Evolutionary conservation across 2,888 invertebrate species (phyloP).

Genomic region (Nesidiocoris tenuis): DNA sequence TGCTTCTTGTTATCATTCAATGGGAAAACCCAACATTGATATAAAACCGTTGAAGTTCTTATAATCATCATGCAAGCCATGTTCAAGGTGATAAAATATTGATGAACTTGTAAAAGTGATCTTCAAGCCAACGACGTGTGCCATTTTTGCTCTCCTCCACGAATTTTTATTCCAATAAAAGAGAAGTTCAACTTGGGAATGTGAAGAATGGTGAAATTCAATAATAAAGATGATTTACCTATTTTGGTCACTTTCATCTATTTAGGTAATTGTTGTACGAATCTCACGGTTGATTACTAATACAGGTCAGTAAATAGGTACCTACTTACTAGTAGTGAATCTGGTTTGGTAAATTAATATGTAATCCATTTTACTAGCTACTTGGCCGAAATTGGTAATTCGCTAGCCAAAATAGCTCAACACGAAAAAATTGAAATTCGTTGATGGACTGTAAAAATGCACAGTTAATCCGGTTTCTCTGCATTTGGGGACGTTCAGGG

Average conservation of each 20-base stretch:
- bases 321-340: too few species aligned
- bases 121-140: neutral
- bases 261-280: too few species aligned
- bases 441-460: neutral
- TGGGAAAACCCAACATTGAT: neutral
- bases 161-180: neutral
- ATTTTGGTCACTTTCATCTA: too few species aligned
- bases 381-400: too few species aligned
- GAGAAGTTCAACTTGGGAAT: too few species aligned
- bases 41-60: neutral
- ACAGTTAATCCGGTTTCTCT: slow-evolving; percentile 18
- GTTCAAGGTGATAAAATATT: too few species aligned
- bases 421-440: neutral
- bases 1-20: neutral
- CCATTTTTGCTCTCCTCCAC: neutral
- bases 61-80: neutral
- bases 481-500: slow-evolving; percentile 25
- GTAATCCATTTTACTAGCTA: too few species aligned
- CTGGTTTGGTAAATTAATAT: too few species aligned
- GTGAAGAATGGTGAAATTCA: neutral
- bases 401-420: too few species aligned
- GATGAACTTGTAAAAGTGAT: neutral
- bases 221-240: too few species aligned
- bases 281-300: too few species aligned
- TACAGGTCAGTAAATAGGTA: too few species aligned